Evolutionary conservation across 2,888 invertebrate genomes (phyloP), one percentile per base, ranked within the genome.

Genomic region (Embidobia sp.): DNA sequence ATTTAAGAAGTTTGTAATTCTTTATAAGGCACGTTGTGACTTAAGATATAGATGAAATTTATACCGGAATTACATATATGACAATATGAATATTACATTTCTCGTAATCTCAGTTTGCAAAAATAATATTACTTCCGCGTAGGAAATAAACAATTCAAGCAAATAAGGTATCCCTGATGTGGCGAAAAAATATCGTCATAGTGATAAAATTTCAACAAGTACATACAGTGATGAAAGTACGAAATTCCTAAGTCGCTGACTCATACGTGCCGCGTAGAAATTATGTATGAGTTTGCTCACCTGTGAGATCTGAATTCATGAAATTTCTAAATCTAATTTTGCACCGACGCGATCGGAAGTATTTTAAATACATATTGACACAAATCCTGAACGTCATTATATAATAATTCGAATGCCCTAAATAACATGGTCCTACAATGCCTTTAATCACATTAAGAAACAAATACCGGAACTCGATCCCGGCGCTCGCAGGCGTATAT

Each of bases 141-240:
- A n/a, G n/a, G n/a, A n/a, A n/a, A n/a, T n/a, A n/a, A n/a, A n/a
- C n/a, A n/a, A n/a, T n/a, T n/a, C n/a, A n/a, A n/a, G n/a, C n/a
- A n/a, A n/a, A n/a, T n/a, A n/a, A n/a, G n/a, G n/a, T n/a, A n/a
- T n/a, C n/a, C n/a, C n/a, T n/a, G n/a, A n/a, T n/a, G n/a, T n/a
- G n/a, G n/a, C n/a, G n/a, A n/a, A n/a, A n/a, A n/a, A n/a, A 63
- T 31, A n/a, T n/a, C n/a, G n/a, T n/a, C n/a, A n/a, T n/a, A n/a
- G n/a, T n/a, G n/a, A n/a, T n/a, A 67, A 44, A 53, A 22, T 6
- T 40, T 13, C 22, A 37, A 64, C 64, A 66, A 33, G 44, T 40
- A 74, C 40, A 19, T 49, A 33, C 7, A 27, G 13, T 42, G 53
- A 53, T 64, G 48, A 66, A 70, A 70, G 53, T 66, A 66, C 16